A percentile compares a stretch with the other conserved stretches of the same genome.
Conservation (phyloP, 2,888 invertebrate species). For the Rhamnusium bicolor region DNA sequence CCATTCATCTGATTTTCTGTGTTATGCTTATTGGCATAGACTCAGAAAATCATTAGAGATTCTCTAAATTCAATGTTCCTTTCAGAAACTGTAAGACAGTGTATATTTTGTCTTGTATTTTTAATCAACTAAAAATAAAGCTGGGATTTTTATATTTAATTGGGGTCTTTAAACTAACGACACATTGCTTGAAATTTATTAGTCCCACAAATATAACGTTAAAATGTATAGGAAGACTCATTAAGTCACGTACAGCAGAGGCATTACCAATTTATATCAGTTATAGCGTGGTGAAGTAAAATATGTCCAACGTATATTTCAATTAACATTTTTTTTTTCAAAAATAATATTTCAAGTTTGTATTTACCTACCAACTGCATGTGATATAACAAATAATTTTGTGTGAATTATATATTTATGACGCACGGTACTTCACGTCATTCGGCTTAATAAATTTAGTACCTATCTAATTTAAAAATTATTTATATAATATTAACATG, state of each 20-base stretch:
- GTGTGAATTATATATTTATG: background rate
- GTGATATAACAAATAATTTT: slow-evolving; percentile 4
- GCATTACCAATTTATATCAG: background rate
- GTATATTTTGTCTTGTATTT: slow-evolving; percentile 14
- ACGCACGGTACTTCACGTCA: slow-evolving; percentile 18
- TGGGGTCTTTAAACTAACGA: slow-evolving; percentile 21
- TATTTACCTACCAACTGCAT: background rate
- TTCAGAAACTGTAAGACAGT: background rate
- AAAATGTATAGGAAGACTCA: slow-evolving; percentile 1
- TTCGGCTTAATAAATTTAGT: background rate
- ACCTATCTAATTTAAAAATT: slow-evolving; percentile 5
- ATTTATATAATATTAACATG: slow-evolving; percentile 8
- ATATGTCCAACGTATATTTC: background rate
- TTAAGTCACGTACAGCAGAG: background rate
- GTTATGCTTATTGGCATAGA: background rate
- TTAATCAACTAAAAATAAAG: slow-evolving; percentile 32
- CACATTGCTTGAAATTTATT: slow-evolving; percentile 6
- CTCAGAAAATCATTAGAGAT: background rate
- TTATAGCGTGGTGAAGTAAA: background rate
- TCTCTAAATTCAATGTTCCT: background rate
- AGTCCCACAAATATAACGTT: background rate
- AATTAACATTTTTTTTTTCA: background rate
- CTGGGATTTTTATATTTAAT: slow-evolving; percentile 24
- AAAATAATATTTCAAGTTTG: background rate
- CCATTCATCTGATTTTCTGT: background rate